These are phyloP conservation scores for Eilema depressum DNA, from an alignment of 2,888 invertebrate species.

Conservation along the genomic window DNA sequence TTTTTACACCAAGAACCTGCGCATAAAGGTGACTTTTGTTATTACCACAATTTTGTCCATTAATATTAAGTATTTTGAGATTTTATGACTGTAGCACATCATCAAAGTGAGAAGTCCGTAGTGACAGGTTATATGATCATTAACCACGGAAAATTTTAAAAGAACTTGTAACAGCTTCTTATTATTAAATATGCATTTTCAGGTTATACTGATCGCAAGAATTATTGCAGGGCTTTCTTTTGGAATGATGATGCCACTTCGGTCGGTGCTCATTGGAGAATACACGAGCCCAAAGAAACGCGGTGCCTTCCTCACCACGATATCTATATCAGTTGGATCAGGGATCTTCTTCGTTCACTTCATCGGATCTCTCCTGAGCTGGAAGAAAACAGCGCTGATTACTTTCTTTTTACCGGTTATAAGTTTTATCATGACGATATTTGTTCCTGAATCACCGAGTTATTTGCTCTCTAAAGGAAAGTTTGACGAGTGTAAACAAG, in stretches of 20 bases:
- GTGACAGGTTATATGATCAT: not conserved
- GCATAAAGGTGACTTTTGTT: too few relatives aligned
- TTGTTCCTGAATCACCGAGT: slow-evolving; percentile 87
- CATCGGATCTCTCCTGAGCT: slow-evolving; percentile 86
- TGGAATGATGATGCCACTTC: slow-evolving; percentile 81
- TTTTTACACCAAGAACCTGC: not conserved
- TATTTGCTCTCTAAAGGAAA: slow-evolving; percentile 86
- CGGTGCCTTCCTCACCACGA: slow-evolving; percentile 86
- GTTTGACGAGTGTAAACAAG: slow-evolving; percentile 80
- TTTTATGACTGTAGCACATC: too few relatives aligned
- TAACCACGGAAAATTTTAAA: not conserved
- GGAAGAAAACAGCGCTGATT: slow-evolving; percentile 84
- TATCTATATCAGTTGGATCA: slow-evolving; percentile 84
- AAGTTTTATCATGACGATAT: slow-evolving; percentile 72
- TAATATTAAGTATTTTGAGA: too few relatives aligned
- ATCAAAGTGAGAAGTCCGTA: too few relatives aligned
- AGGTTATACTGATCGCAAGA: slow-evolving; percentile 66
- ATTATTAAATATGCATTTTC: slow-evolving; percentile 29
- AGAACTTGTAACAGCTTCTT: not conserved
- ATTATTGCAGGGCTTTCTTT: slow-evolving; percentile 75
- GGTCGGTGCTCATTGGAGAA: slow-evolving; percentile 84
- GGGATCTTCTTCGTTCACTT: slow-evolving; percentile 88
- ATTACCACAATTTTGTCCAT: too few relatives aligned
- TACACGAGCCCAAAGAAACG: slow-evolving; percentile 86
- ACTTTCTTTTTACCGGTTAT: slow-evolving; percentile 76